A percentile compares a stretch with the other conserved stretches of the same genome.
Conservation (phyloP, 2,888 invertebrate species). For the Schizaphis graminum region DNA sequence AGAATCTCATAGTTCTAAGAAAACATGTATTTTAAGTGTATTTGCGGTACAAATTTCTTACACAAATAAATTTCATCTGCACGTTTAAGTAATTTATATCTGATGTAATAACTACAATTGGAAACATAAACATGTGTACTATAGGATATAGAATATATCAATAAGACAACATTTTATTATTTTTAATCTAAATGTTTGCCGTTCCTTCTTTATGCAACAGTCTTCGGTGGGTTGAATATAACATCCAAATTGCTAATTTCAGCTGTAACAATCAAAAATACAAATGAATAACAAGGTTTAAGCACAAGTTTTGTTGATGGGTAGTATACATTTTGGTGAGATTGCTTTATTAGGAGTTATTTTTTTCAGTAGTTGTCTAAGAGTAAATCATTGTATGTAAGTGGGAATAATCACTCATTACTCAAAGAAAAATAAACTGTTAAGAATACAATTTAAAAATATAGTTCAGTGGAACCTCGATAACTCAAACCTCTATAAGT, state of each 20-base stretch:
- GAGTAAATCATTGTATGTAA: background rate
- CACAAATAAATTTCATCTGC: background rate
- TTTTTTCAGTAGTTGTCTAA: background rate
- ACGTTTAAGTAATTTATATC: background rate
- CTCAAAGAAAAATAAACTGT: background rate
- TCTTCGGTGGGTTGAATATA: constrained; percentile 38
- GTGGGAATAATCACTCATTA: background rate
- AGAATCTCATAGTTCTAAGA: background rate
- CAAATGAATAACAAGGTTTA: background rate
- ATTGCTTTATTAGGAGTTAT: background rate
- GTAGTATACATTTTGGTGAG: background rate
- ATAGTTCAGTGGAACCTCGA: too few relatives aligned
- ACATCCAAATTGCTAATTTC: constrained; percentile 9
- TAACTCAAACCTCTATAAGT: too few relatives aligned
- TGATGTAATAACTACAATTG: constrained; percentile 1
- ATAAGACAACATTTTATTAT: background rate
- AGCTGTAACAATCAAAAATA: background rate
- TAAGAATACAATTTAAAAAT: background rate
- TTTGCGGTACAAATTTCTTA: background rate
- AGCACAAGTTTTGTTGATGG: background rate
- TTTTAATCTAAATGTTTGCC: background rate
- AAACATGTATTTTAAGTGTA: constrained; percentile 9
- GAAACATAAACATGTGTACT: background rate
- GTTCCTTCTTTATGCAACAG: background rate
- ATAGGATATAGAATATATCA: background rate